A percentile compares a stretch with the other conserved stretches of the same genome.
Conservation (phyloP, 2,888 invertebrate genomes). For the Cheilosia grossa region DNA sequence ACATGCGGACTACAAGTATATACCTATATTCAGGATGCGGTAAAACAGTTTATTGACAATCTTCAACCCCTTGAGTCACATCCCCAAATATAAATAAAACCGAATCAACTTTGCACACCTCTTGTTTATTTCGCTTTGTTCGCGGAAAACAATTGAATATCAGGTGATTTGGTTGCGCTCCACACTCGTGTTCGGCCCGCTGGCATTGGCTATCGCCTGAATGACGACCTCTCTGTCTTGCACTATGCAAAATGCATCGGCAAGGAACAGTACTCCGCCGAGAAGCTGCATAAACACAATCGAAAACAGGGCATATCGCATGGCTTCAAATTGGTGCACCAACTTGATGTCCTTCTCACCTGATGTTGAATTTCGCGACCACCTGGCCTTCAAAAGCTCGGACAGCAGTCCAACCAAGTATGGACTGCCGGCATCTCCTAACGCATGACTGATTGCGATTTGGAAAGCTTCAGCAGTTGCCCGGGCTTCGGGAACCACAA, state of each 20-base stretch:
- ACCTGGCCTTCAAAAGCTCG: conserved; percentile 24
- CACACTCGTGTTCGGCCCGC: not conserved
- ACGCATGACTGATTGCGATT: conserved; percentile 51
- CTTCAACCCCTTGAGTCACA: conserved; percentile 43
- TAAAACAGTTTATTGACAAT: conserved; percentile 32
- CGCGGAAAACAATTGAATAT: conserved; percentile 46
- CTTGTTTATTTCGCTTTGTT: conserved; percentile 38
- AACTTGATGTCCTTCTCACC: not conserved
- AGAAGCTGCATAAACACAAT: conserved; percentile 34
- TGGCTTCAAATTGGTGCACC: conserved; percentile 31
- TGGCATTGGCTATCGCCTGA: conserved; percentile 15
- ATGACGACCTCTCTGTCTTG: conserved; percentile 41
- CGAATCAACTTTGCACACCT: conserved; percentile 19
- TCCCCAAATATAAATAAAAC: not conserved
- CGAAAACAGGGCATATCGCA: conserved; percentile 33
- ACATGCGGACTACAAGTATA: not conserved
- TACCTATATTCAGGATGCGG: not conserved
- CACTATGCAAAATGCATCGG: conserved; percentile 44
- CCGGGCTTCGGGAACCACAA: conserved; percentile 41
- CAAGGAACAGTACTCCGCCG: conserved; percentile 44
- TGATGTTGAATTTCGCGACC: not conserved
- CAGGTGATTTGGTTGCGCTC: conserved; percentile 24
- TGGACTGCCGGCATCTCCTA: conserved; percentile 68
- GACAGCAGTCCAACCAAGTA: conserved; percentile 53
- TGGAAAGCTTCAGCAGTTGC: conserved; percentile 58